Base-by-base conservation (phyloP, 2,888 invertebrate genomes). In the Limenitis camilla region DNA sequence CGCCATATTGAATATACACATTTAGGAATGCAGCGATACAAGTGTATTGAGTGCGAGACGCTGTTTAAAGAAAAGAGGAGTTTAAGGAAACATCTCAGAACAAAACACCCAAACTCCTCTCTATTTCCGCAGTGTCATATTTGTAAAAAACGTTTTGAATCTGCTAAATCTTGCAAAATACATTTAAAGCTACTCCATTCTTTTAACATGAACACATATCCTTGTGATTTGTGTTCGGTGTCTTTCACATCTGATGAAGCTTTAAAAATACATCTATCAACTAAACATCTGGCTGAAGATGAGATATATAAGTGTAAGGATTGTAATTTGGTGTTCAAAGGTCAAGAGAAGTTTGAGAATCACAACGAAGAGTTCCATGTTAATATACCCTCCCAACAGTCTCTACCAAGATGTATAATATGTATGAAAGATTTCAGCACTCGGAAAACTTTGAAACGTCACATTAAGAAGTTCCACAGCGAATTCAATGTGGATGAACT, bases 381-480 rank as follows among this genome's bases (percentile, higher is more conserved):
- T 0, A 42, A 47, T 8, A 63, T 56, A 10, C 42, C 49, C 2
- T 9, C 40, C 4, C 69, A 72, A 31, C 80, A 78, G 40, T 40
- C 63, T 0, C 30, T 74, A 1, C 84, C 84, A 0, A 60, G 76
- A 4, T 85, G 84, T 38, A 71, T 82, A 4, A 63, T 84, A 0
- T 85, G 84, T 28, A 73, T 71, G 51, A 85, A 84, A 54, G 78
- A 84, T 41, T 85, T 85, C n/a, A 82, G 84, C 43, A 75, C 82
- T 0, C 60, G 76, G 0, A 84, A 84, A 55, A 82, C 84, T 0
- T 36, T 85, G 6, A 81, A 78, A 41, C 66, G 83, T 0, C 84
- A 85, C 40, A 80, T 84, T 0, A 81, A 78, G 53, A 82, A 77
- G 38, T 85, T 85, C 45, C 84, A 85, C 29, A 54, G 59, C 0